Percentiles rank a stretch among this genome's conserved stretches.
phyloP scores from a whole-genome alignment of 2,113 vertebrate species.

The Gymnarchus niloticus region DNA sequence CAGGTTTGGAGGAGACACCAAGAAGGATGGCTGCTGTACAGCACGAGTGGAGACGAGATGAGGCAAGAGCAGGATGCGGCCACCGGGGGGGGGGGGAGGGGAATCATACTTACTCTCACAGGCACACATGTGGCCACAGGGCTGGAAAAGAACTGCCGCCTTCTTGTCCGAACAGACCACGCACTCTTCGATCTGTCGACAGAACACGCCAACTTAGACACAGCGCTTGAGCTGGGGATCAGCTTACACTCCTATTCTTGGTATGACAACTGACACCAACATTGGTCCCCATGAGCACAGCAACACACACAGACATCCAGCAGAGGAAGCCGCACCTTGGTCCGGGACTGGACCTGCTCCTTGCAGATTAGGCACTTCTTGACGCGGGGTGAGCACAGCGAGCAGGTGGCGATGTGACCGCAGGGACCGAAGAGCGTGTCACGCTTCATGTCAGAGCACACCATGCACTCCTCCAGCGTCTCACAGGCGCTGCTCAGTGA shows the following conservation, averaged over 20 bases:
- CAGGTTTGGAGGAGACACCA: too few relatives aligned
- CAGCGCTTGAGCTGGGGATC: too few relatives aligned
- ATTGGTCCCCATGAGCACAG: too few relatives aligned
- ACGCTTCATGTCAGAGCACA: conserved; percentile 97
- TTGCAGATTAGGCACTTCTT: conserved; percentile 99
- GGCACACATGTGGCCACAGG: conserved; percentile 98
- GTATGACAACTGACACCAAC: too few relatives aligned
- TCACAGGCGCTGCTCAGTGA: conserved; percentile 94
- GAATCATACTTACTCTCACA: conserved; percentile 94
- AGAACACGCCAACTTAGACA: background rate
- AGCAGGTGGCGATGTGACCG: conserved; percentile 96
- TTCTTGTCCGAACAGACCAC: conserved; percentile 99
- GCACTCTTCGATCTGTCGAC: conserved; percentile 89
- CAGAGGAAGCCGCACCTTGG: conserved; percentile 71
- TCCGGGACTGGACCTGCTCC: conserved; percentile 96
- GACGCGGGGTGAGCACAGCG: conserved; percentile 94
- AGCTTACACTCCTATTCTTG: too few relatives aligned
- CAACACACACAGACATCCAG: background rate
- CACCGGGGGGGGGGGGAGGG: background rate
- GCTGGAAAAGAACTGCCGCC: conserved; percentile 94
- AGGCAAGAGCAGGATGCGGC: too few relatives aligned
- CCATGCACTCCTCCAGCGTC: conserved; percentile 97
- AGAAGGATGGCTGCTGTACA: too few relatives aligned
- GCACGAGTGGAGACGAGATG: background rate
- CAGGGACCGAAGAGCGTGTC: conserved; percentile 98